Conservation (phyloP, 2,113 vertebrate species). For the Salvelinus fontinalis region DNA sequence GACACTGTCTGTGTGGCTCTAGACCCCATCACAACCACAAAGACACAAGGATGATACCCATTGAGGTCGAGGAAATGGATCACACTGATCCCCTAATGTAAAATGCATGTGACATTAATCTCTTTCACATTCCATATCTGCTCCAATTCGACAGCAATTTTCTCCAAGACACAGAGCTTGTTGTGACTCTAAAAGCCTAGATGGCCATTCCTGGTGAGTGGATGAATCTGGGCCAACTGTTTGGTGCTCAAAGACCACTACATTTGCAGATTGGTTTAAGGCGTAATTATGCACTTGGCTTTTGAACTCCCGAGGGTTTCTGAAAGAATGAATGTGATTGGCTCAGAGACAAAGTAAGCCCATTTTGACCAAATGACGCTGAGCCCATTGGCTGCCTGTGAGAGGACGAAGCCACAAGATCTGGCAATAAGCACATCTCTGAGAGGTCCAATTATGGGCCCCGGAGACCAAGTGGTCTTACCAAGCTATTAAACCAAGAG, state of each 20-base stretch:
- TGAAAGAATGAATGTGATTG: conserved; percentile 47
- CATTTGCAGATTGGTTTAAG: conserved; percentile 75
- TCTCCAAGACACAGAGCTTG: conserved; percentile 42
- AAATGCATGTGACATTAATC: conserved; percentile 42
- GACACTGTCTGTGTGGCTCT: conserved; percentile 55
- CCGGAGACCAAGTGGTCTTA: conserved; percentile 44
- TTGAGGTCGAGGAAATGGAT: conserved; percentile 51
- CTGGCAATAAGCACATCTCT: conserved; percentile 59
- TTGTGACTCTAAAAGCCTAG: conserved; percentile 43
- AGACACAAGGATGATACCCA: conserved; percentile 42
- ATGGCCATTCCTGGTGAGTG: conserved; percentile 45
- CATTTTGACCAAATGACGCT: conserved; percentile 56
- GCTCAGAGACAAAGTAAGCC: conserved; percentile 69
- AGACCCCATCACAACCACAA: conserved; percentile 48
- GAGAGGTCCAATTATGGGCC: conserved; percentile 46
- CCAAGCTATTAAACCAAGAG: conserved; percentile 18
- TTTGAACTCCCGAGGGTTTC: conserved; percentile 73
- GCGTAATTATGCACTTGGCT: conserved; percentile 76
- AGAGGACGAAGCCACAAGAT: conserved; percentile 62
- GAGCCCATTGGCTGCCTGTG: conserved; percentile 56
- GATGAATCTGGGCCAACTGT: conserved; percentile 59
- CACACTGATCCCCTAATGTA: conserved; percentile 35
- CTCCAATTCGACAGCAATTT: conserved; percentile 41
- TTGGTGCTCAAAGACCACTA: conserved; percentile 66
- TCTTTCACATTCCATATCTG: conserved; percentile 43